Evolutionary conservation across 1,140 invertebrate species (phyloP).

Genomic region (Metaphire vulgaris): DNA sequence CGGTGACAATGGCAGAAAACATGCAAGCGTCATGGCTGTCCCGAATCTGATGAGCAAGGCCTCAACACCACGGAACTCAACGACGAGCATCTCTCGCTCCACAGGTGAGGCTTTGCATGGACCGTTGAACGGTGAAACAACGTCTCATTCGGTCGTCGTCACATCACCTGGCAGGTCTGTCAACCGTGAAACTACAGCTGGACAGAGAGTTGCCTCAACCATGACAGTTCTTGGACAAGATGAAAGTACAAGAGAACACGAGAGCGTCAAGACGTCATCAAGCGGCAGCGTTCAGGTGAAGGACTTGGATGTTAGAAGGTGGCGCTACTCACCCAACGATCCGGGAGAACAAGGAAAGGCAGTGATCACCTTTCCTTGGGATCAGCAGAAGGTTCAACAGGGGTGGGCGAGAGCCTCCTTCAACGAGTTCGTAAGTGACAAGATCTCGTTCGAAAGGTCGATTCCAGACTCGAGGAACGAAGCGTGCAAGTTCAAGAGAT

Average conservation of each 20-base stretch:
- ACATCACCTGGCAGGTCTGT: background rate
- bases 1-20: too few relatives aligned
- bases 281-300: background rate
- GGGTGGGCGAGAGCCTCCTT: conserved; percentile 94
- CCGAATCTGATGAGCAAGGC: background rate
- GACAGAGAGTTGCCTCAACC: background rate
- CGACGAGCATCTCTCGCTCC: background rate
- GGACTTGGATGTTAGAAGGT: background rate
- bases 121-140: too few relatives aligned
- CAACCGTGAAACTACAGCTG: background rate
- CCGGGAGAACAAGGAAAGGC: background rate
- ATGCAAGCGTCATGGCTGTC: too few relatives aligned
- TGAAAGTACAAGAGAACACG: background rate
- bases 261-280: background rate
- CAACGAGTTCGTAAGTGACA: conserved; percentile 90
- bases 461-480: conserved; percentile 83
- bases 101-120: background rate
- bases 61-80: background rate
- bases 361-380: background rate
- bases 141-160: too few relatives aligned
- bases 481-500: conserved; percentile 43
- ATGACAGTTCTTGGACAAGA: too few relatives aligned
- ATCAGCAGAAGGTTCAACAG: conserved; percentile 55
- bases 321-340: background rate
- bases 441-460: conserved; percentile 83